A percentile compares a stretch with the other conserved stretches of the same genome.
Evolutionary conservation across 1,140 invertebrate species (phyloP).

Genomic region (Aplysia californica): DNA sequence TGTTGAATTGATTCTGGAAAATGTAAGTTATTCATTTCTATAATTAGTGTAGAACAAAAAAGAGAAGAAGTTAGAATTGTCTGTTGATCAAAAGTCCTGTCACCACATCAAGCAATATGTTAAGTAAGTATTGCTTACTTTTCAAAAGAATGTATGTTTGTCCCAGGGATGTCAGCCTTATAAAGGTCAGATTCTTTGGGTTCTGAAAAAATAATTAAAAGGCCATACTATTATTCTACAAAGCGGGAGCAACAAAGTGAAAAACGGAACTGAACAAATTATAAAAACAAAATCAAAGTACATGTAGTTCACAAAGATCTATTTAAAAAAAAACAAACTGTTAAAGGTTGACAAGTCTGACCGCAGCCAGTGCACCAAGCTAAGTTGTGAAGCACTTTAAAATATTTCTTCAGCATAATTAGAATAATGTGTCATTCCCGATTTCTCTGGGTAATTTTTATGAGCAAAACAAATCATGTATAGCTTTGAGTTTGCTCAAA

Average conservation of each 20-base stretch:
- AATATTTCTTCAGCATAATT: no score
- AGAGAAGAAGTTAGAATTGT: not conserved
- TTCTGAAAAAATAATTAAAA: conserved; percentile 33
- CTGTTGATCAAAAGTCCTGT: no score
- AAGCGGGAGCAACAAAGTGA: no score
- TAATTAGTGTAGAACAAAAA: not conserved
- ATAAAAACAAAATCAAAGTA: not conserved
- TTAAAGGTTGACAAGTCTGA: not conserved
- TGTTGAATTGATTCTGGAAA: not conserved
- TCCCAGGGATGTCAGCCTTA: conserved; percentile 47
- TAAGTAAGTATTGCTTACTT: conserved; percentile 38
- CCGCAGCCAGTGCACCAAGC: not conserved
- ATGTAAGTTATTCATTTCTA: not conserved
- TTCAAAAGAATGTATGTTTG: conserved; percentile 52
- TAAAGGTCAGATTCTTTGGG: conserved; percentile 47
- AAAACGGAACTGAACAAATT: not conserved
- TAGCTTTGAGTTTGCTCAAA: no score
- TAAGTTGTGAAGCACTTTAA: no score
- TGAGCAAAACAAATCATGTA: no score
- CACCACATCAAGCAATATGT: not conserved
- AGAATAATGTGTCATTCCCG: no score
- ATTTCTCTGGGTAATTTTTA: no score
- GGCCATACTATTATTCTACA: not conserved
- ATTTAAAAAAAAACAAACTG: not conserved
- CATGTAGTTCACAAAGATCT: not conserved